Base-by-base conservation (phyloP, 2,888 invertebrate species). In the Apotomis turbidana region DNA sequence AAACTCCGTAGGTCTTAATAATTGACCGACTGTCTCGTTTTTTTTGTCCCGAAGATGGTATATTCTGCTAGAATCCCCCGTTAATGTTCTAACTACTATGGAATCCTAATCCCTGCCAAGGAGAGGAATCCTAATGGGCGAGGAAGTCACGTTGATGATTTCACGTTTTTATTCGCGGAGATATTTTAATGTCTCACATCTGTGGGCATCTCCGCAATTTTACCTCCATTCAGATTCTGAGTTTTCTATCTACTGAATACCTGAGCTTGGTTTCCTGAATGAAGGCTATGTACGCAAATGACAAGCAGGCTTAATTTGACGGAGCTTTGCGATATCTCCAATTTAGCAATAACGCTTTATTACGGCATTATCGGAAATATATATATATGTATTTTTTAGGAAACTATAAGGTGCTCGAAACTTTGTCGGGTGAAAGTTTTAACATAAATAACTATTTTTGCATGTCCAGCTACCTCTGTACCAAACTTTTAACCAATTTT, bases 181-280 rank as follows among this genome's bases (percentile, higher is more conserved):
- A 78, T 75, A 85, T 85, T 84, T 85, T 85, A 84, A 85, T 85
- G 76, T 74, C 38, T 52, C 67, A 54, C 77, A 76, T 76, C 76
- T 78, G 41, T 44, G 5, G 51, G 71, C 73, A 74, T 76, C 74
- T 69, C 70, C 77, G 76, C 78, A 77, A 74, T 78, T 62, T 64
- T 52, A 46, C 5, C 55, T 51, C 41, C 68, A 57, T 68, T 63
- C 63, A 54, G 49, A 44, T 51, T 66, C 4, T 51, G 13, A 36
- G 38, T 63, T 70, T 71, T 71, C 9, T 60, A 5, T n/a, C 5
- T 10, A 10, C 6, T 71, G 60, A 66, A 66, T 71, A 59, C 41
- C 57, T 52, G 4, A 36, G 8, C 44, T 44, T 27, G 5, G 8
- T 57, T 71, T 58, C 57, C 71, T 59, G 68, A 68, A 52, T 62